Evolutionary conservation across 2,797 vertebrate species (phyloP).

Genomic region (Crenichthys baileyi): DNA sequence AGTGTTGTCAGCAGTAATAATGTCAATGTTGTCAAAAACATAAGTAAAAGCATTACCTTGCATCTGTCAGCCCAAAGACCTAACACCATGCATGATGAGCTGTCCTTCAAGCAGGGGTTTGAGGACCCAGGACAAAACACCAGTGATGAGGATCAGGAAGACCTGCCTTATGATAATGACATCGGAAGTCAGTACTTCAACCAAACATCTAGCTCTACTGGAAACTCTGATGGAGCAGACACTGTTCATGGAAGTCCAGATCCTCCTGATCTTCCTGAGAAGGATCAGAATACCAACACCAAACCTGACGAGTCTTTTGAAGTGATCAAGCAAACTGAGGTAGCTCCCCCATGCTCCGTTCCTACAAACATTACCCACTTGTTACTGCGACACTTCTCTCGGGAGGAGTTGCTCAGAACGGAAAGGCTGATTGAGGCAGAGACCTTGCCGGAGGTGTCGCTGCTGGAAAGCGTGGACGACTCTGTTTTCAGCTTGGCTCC

Average conservation of each 20-base stretch:
- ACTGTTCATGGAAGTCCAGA: constrained; percentile 50
- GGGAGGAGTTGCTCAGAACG: constrained; percentile 73
- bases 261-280: constrained; percentile 23
- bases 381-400: constrained; percentile 82
- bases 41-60: constrained; percentile 35
- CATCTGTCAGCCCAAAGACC: constrained; percentile 52
- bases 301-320: constrained; percentile 8
- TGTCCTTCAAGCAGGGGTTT: not conserved
- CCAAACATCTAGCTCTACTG: constrained; percentile 30
- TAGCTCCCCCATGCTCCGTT: constrained; percentile 1
- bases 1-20: constrained; percentile 44
- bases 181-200: constrained; percentile 60
- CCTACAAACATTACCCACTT: constrained; percentile 75
- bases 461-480: constrained; percentile 82
- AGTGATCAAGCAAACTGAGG: constrained; percentile 7
- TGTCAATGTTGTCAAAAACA: constrained; percentile 19
- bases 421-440: constrained; percentile 83
- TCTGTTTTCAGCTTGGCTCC: constrained; percentile 56
- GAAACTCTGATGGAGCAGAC: constrained; percentile 40
- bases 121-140: constrained; percentile 70
- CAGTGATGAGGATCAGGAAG: constrained; percentile 86
- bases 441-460: constrained; percentile 87
- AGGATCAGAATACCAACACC: constrained; percentile 13
- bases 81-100: constrained; percentile 49
- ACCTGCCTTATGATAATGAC: constrained; percentile 82